Conservation (phyloP, 2,888 invertebrate genomes). For the Pterostichus madidus region DNA sequence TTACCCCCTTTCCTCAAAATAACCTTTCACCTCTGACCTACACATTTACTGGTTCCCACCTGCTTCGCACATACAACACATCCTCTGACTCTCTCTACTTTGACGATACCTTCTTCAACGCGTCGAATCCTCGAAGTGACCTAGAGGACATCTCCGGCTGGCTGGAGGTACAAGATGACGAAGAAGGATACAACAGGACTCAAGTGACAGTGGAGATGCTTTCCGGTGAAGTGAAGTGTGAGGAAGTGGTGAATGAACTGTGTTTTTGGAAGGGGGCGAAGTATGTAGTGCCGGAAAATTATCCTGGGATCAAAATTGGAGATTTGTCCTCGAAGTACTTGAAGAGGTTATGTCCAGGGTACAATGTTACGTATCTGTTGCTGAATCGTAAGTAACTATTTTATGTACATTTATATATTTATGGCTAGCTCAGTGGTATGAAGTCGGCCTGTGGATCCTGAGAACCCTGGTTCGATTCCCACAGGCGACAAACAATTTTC, state of each 20-base stretch:
- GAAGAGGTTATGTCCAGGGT: not conserved
- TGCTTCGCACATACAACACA: not conserved
- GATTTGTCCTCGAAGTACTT: not conserved
- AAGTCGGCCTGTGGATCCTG: too few species aligned
- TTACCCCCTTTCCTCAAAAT: not conserved
- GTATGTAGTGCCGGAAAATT: slow-evolving; percentile 16
- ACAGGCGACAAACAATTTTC: too few species aligned
- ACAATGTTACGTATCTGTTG: not conserved
- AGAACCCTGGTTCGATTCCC: too few species aligned
- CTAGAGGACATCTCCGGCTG: not conserved
- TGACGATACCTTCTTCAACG: not conserved
- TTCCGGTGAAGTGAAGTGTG: not conserved
- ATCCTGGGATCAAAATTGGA: slow-evolving; percentile 1
- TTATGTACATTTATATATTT: too few species aligned
- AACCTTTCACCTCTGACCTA: not conserved
- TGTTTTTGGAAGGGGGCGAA: slow-evolving; percentile 16
- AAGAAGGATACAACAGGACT: not conserved
- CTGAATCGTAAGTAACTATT: slow-evolving; percentile 29
- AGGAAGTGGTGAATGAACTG: not conserved
- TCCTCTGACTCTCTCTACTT: not conserved
- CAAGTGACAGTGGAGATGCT: not conserved
- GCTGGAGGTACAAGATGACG: slow-evolving; percentile 4
- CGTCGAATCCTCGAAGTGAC: not conserved
- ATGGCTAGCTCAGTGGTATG: too few species aligned
- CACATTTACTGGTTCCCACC: not conserved